phyloP scores from a whole-genome alignment of 2,888 invertebrate species.

The Spilosoma lubricipeda region DNA sequence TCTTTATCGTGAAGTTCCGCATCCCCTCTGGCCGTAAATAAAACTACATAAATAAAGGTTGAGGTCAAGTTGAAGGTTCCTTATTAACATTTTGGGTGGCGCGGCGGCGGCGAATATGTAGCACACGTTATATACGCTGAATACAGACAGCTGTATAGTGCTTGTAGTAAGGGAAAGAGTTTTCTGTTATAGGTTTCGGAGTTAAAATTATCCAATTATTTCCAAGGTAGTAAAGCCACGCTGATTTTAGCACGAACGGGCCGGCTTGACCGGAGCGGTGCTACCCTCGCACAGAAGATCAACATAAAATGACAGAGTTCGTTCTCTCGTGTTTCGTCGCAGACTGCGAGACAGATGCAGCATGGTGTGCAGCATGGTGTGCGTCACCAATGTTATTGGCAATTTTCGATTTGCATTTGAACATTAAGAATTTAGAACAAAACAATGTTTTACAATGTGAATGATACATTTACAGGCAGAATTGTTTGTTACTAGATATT shows the following conservation, averaged over 20 bases:
- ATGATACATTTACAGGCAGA: background rate
- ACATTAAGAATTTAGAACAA: background rate
- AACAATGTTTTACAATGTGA: background rate
- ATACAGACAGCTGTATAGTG: background rate
- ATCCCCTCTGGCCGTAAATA: background rate
- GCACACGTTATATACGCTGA: background rate
- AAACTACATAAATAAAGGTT: constrained; percentile 8
- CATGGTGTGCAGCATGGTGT: no score
- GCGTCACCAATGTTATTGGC: no score
- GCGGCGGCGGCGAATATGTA: background rate
- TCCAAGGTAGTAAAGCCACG: no score
- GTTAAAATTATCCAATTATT: no score
- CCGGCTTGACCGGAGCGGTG: no score
- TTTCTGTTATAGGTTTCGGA: no score
- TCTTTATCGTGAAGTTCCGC: background rate
- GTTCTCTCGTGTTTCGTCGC: no score
- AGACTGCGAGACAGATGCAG: no score
- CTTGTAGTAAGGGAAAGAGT: background rate
- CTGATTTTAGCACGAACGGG: no score
- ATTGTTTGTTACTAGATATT: background rate
- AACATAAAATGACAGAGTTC: no score
- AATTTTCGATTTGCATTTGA: background rate
- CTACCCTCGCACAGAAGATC: no score
- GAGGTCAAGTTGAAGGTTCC: constrained; percentile 9
- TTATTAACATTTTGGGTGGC: background rate